Percentiles rank a stretch among this genome's conserved stretches.
Evolutionary conservation across 2,113 vertebrate genomes (phyloP).

Genomic region (Mustela lutreola): DNA sequence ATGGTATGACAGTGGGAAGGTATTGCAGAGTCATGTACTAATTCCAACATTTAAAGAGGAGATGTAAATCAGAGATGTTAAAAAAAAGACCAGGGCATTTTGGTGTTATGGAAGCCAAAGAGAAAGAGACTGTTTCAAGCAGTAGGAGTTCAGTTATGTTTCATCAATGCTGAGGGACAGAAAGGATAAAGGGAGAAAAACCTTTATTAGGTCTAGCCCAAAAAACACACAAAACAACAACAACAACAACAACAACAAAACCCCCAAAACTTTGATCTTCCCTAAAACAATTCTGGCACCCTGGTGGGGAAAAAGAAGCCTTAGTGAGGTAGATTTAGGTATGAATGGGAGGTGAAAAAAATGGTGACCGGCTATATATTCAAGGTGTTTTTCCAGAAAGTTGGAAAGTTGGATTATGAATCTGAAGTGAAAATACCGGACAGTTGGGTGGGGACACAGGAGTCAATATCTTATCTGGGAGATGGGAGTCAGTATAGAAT

Average conservation of each 20-base stretch:
- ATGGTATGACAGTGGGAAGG: neutral
- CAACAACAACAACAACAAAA: neutral
- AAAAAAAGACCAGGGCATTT: neutral
- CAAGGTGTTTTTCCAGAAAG: neutral
- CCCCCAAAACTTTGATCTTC: neutral
- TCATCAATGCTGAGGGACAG: neutral
- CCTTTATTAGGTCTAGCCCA: neutral
- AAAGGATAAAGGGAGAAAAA: neutral
- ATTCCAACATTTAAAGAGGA: neutral
- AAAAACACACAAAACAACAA: too few species aligned
- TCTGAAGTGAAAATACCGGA: neutral
- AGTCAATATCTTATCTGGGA: neutral
- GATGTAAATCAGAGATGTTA: neutral
- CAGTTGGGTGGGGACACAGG: neutral
- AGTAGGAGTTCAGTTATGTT: neutral
- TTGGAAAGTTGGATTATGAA: neutral
- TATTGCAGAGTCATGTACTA: neutral
- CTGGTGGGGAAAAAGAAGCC: neutral
- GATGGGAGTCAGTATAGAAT: neutral
- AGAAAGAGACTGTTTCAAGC: neutral
- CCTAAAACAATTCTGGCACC: neutral
- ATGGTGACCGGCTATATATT: neutral
- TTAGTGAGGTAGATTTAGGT: neutral
- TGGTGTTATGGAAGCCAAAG: neutral
- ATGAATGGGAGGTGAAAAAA: neutral